Base-by-base conservation (phyloP, 2,797 vertebrate species). In the Borostomias antarcticus region DNA sequence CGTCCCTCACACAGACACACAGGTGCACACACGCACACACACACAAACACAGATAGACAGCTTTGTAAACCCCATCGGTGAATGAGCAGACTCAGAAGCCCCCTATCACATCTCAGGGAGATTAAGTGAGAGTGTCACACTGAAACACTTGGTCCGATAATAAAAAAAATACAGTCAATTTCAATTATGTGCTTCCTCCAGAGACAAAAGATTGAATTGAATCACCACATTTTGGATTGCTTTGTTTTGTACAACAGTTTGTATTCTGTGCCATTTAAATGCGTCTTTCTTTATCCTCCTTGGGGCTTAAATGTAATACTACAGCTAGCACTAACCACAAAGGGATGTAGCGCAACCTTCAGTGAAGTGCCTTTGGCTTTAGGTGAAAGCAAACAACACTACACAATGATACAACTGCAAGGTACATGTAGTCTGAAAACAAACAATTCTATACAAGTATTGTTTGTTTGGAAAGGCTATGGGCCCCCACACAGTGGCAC, bases 231-330 rank as follows among this genome's bases (percentile, higher is more conserved):
- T 59, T 78, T 82, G 84, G 81, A 85, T 75, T 70, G 26, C 32
- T 63, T 84, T 71, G 61, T 57, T 72, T 79, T 69, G n/a, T 77
- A 82, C 66, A 63, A 69, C 40, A 69, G 72, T 81, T 72, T 80
- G 66, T 83, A 82, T 77, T 69, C 70, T 48, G 57, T 85, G 73
- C 72, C 74, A 83, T 88, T 89, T 82, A 72, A 77, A 83, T 81
- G 64, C 69, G 72, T 62, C 56, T 79, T 78, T 37, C 13, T 70
- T 54, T 69, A 76, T 72, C 68, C 69, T 75, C 69, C 73, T 66
- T 54, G 33, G 56, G 33, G 47, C 28, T 13, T 37, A 47, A 70
- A 81, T 81, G 77, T 82, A 77, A 60, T 64, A 53, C 43, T 63
- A 19, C 68, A 65, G 69, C 43, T 28, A 71, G 60, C 60, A 59